phyloP scores from a whole-genome alignment of 2,113 vertebrate genomes.

The Ophthalmolycus amberensis region DNA sequence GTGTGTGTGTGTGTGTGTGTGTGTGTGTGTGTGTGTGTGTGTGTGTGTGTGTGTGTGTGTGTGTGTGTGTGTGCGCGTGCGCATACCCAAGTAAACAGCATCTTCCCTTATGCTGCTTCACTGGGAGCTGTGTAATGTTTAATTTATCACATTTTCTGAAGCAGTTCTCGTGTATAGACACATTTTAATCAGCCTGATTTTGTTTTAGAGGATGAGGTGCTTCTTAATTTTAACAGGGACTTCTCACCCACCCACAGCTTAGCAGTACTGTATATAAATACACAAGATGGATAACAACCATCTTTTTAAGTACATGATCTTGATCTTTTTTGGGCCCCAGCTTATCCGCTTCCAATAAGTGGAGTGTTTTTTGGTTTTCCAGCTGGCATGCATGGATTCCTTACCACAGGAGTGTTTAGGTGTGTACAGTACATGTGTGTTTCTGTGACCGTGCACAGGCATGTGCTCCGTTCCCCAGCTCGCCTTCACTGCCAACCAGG shows the following conservation, averaged over 20 bases:
- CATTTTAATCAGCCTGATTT: background rate
- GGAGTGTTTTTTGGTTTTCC: background rate
- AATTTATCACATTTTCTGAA: background rate
- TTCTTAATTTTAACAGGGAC: background rate
- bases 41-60: conserved; percentile 15
- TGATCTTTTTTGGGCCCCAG: background rate
- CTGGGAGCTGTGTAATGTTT: conserved; percentile 12
- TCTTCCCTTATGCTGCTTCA: conserved; percentile 17
- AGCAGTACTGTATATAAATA: background rate
- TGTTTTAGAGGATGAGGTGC: background rate
- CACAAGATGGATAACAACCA: background rate
- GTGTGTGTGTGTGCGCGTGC: conserved; percentile 23
- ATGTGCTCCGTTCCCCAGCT: conserved; percentile 52
- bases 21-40: conserved; percentile 10
- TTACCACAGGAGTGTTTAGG: conserved; percentile 18
- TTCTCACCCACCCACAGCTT: background rate
- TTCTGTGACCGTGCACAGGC: conserved; percentile 46
- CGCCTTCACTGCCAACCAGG: conserved; percentile 58
- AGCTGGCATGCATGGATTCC: conserved; percentile 4
- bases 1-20: conserved; percentile 20
- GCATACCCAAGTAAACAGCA: background rate
- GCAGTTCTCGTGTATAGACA: background rate
- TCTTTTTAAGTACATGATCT: background rate
- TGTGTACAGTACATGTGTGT: conserved; percentile 19
- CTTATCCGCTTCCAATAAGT: too few species aligned